Evolutionary conservation across 2,888 invertebrate species (phyloP).

Genomic region (Trypoxylon attenuatum): DNA sequence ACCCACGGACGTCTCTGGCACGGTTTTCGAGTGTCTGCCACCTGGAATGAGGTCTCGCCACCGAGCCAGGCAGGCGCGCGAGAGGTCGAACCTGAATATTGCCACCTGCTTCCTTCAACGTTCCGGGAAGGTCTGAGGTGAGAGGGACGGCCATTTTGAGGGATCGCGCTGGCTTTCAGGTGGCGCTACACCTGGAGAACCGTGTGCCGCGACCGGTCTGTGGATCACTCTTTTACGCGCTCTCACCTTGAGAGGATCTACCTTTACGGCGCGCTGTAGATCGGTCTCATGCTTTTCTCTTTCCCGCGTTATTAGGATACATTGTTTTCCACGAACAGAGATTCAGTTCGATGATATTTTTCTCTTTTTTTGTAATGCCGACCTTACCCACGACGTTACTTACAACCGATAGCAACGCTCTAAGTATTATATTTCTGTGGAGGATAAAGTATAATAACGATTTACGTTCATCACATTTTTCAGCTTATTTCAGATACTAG

Average conservation of each 20-base stretch:
- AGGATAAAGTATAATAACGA: too few relatives aligned
- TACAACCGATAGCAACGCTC: too few relatives aligned
- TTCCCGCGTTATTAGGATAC: background rate
- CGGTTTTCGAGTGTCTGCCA: conserved; percentile 38
- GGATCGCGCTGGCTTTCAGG: conserved; percentile 47
- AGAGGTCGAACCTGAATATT: conserved; percentile 47
- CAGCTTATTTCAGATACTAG: too few relatives aligned
- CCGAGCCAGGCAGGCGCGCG: conserved; percentile 39
- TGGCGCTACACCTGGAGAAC: conserved; percentile 57
- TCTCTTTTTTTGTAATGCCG: too few relatives aligned
- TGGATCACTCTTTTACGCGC: conserved; percentile 44
- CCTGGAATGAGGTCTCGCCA: conserved; percentile 49
- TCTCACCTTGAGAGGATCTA: conserved; percentile 40
- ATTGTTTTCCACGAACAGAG: background rate
- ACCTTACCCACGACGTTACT: too few relatives aligned
- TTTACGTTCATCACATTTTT: too few relatives aligned
- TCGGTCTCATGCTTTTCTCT: background rate
- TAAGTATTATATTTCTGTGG: too few relatives aligned
- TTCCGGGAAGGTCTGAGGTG: conserved; percentile 60
- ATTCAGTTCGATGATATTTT: too few relatives aligned
- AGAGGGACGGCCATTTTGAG: conserved; percentile 62
- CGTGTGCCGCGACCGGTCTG: conserved; percentile 22
- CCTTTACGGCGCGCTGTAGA: conserved; percentile 11
- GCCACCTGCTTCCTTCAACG: conserved; percentile 60
- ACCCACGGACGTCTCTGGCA: conserved; percentile 34